A percentile compares a stretch with the other conserved stretches of the same genome.
Conservation (phyloP, 2,113 vertebrate species). For the Strix aluco region DNA sequence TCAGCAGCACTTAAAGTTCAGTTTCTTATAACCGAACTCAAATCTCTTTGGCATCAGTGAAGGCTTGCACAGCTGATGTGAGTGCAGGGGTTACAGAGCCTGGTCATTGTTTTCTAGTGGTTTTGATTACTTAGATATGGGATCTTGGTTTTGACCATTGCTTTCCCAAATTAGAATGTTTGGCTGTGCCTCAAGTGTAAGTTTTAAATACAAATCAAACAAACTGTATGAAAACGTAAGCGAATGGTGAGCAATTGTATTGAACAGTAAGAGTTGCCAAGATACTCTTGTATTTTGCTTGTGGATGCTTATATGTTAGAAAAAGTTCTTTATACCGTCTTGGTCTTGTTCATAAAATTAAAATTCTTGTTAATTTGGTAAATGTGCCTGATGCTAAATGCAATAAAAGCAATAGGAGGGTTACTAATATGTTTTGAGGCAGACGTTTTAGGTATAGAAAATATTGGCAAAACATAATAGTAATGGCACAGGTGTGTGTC, state of each 20-base stretch:
- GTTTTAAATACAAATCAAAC: background rate
- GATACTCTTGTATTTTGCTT: background rate
- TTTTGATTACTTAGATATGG: background rate
- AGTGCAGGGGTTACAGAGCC: background rate
- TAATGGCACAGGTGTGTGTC: background rate
- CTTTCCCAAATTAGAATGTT: background rate
- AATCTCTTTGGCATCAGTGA: background rate
- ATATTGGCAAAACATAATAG: background rate
- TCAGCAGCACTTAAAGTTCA: background rate
- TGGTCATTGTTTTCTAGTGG: background rate
- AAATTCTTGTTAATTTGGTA: background rate
- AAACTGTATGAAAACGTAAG: background rate
- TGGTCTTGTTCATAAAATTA: background rate
- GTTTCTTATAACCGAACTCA: background rate
- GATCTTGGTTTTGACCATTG: background rate
- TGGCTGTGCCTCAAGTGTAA: background rate
- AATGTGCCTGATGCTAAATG: background rate
- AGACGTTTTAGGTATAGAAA: background rate
- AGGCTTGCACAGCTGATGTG: background rate
- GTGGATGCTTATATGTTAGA: background rate
- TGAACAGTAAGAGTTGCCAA: background rate
- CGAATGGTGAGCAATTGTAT: background rate
- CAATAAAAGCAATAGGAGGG: background rate
- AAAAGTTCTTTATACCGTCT: background rate
- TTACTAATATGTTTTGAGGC: background rate